phyloP scores from a whole-genome alignment of 1,140 invertebrate genomes.

The Trigoniulus corallinus region DNA sequence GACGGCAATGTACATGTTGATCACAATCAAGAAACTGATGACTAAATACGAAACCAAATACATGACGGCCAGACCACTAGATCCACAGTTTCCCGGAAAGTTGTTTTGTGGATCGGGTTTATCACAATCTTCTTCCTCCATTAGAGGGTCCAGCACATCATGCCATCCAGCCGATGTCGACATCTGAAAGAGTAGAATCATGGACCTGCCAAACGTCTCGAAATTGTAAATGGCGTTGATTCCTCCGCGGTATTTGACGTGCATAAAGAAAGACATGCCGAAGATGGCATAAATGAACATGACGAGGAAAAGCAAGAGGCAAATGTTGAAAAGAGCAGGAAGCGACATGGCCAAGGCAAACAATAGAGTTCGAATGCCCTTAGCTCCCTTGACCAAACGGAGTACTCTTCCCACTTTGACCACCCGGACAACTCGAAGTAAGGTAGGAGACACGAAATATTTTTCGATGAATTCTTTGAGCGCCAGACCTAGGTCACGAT shows the following conservation, averaged over 20 bases:
- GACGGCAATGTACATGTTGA: constrained; percentile 99
- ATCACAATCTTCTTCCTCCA: constrained; percentile 85
- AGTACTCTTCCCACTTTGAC: constrained; percentile 94
- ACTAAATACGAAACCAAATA: constrained; percentile 91
- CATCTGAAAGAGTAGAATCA: constrained; percentile 96
- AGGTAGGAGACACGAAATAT: constrained; percentile 92
- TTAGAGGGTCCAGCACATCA: constrained; percentile 84
- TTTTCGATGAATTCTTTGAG: constrained; percentile 91
- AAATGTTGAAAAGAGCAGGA: constrained; percentile 96
- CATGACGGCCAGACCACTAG: constrained; percentile 77
- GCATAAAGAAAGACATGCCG: constrained; percentile 99
- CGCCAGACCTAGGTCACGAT: constrained; percentile 57
- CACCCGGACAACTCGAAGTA: constrained; percentile 90
- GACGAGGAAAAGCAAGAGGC: constrained; percentile 87
- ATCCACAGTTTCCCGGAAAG: constrained; percentile 77
- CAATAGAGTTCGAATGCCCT: constrained; percentile 89
- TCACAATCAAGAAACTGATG: constrained; percentile 94
- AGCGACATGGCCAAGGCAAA: constrained; percentile 96
- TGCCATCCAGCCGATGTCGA: constrained; percentile 97
- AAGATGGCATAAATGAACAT: constrained; percentile 99
- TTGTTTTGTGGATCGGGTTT: constrained; percentile 68
- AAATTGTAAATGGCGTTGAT: constrained; percentile 96
- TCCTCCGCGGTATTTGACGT: constrained; percentile 73
- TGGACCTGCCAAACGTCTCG: constrained; percentile 94
- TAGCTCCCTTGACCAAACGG: constrained; percentile 90